phyloP scores from a whole-genome alignment of 2,797 vertebrate species.

The Tiaroga cobitis region DNA sequence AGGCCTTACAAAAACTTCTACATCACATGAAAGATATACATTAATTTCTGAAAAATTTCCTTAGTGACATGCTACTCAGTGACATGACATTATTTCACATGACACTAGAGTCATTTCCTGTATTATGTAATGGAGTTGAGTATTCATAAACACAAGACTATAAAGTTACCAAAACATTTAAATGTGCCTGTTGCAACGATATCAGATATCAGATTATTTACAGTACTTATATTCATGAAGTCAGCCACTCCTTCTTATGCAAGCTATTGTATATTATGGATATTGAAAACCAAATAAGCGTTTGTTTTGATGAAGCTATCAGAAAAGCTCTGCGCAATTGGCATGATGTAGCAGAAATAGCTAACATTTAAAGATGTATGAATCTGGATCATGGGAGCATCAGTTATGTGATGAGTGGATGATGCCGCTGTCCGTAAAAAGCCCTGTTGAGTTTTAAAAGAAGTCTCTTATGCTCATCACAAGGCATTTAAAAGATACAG shows the following conservation, averaged over 20 bases:
- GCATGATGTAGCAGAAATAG: not conserved
- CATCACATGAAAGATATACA: not conserved
- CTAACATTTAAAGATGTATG: not conserved
- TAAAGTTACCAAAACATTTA: not conserved
- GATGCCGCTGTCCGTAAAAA: not conserved
- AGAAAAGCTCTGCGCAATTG: not conserved
- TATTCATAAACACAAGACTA: constrained; percentile 4
- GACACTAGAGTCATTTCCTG: constrained; percentile 7
- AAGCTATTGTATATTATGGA: not conserved
- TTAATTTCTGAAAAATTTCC: not conserved
- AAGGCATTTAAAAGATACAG: not conserved
- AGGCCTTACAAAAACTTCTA: not conserved
- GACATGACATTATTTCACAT: not conserved
- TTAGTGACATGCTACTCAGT: not conserved
- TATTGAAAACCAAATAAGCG: not conserved
- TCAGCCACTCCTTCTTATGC: not conserved
- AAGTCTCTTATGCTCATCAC: not conserved
- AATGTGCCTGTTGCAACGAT: not conserved
- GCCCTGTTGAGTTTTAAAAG: not conserved
- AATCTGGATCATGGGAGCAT: not conserved
- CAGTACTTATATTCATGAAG: not conserved
- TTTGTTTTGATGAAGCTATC: constrained; percentile 30
- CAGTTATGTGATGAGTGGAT: not conserved
- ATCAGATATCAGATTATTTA: constrained; percentile 16
- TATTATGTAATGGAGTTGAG: not conserved